Evolutionary conservation across 2,888 invertebrate species (phyloP).

Genomic region (Dascillus cervinus): DNA sequence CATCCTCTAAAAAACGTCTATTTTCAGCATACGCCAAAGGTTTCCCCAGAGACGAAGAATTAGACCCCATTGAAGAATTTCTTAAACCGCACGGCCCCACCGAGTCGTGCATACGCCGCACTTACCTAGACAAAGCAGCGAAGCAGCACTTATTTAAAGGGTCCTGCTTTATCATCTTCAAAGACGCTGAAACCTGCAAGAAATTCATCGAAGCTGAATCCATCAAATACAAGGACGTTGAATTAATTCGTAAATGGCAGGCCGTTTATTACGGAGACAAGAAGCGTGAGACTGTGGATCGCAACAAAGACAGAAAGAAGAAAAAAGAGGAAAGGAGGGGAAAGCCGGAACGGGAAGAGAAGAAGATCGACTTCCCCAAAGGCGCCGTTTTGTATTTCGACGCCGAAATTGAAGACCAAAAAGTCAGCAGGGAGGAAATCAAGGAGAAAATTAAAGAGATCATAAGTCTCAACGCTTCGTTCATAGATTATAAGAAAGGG

Average conservation of each 20-base stretch:
- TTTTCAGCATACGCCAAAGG: constrained; percentile 74
- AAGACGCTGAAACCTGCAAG: constrained; percentile 70
- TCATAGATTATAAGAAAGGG: constrained; percentile 68
- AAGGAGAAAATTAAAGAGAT: constrained; percentile 59
- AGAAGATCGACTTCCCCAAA: constrained; percentile 54
- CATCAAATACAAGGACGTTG: constrained; percentile 57
- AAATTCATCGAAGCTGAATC: constrained; percentile 63
- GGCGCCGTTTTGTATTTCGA: constrained; percentile 68
- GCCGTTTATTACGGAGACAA: constrained; percentile 60
- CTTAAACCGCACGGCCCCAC: constrained; percentile 57
- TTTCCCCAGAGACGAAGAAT: constrained; percentile 59
- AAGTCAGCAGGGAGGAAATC: constrained; percentile 61
- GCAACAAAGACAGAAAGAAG: constrained; percentile 45
- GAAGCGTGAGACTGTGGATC: constrained; percentile 56
- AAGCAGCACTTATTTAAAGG: constrained; percentile 76
- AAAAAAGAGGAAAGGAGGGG: constrained; percentile 43
- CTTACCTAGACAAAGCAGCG: constrained; percentile 52
- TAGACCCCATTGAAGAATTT: constrained; percentile 65
- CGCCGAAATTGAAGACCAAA: constrained; percentile 49
- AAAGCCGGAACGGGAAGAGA: constrained; percentile 33
- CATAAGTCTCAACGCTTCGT: constrained; percentile 57
- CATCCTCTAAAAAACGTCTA: too few species aligned
- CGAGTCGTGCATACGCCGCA: constrained; percentile 59
- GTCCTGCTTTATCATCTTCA: constrained; percentile 85
- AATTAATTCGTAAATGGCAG: constrained; percentile 63